Conservation (phyloP, 2,113 vertebrate genomes). For the Pangasianodon gigas region DNA sequence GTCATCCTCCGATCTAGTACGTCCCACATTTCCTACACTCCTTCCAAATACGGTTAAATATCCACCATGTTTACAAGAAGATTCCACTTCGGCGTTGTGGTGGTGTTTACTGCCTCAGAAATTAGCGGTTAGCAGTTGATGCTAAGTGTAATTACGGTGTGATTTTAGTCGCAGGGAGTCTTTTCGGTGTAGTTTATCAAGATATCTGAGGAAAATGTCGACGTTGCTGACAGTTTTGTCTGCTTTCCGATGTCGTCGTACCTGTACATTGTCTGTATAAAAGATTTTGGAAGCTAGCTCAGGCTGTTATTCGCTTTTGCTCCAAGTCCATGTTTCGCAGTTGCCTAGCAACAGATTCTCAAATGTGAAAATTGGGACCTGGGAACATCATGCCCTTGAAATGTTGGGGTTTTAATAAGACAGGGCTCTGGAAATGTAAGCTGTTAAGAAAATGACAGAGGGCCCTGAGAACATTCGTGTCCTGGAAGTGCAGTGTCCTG, state of each 20-base stretch:
- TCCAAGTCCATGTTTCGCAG: background rate
- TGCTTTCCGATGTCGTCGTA: background rate
- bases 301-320: background rate
- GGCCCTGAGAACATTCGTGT: too few species aligned
- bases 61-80: background rate
- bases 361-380: too few species aligned
- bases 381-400: too few species aligned
- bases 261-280: background rate
- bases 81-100: background rate
- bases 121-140: background rate
- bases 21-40: constrained; percentile 21
- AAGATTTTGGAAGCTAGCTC: background rate
- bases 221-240: background rate
- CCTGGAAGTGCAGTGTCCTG: too few species aligned
- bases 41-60: background rate
- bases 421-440: background rate
- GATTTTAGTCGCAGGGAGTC: background rate
- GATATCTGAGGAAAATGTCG: background rate
- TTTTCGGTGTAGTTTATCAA: background rate
- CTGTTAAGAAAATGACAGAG: background rate
- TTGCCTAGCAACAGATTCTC: background rate
- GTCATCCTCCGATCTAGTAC: constrained; percentile 65
- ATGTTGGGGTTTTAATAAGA: background rate
- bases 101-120: background rate
- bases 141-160: background rate